Conservation (phyloP, 2,797 vertebrate species). For the Etheostoma perlongum region DNA sequence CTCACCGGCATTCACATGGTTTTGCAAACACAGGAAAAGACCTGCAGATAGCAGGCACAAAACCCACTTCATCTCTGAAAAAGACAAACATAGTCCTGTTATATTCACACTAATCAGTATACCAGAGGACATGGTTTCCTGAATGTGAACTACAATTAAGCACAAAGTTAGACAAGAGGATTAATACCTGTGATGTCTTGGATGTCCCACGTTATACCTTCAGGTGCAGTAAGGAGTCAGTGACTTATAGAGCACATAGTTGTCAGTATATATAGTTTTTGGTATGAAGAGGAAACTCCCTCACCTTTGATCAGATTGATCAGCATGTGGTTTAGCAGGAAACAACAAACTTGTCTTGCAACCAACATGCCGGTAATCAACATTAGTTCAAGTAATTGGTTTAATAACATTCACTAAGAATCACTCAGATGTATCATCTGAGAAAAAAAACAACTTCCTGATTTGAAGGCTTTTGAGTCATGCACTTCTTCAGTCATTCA, state of each 20-base stretch:
- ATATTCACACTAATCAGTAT: neutral
- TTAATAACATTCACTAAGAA: too few relatives aligned
- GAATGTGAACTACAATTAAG: neutral
- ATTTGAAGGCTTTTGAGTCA: too few relatives aligned
- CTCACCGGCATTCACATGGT: constrained; percentile 42
- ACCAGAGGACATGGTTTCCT: neutral
- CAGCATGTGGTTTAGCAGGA: constrained; percentile 3
- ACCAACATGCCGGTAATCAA: too few relatives aligned
- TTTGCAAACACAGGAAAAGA: constrained; percentile 40
- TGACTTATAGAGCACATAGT: neutral
- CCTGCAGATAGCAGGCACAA: constrained; percentile 33
- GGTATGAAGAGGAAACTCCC: too few relatives aligned
- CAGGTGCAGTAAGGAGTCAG: neutral
- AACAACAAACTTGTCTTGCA: neutral
- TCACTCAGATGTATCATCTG: too few relatives aligned
- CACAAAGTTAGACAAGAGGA: neutral
- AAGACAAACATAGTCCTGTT: neutral
- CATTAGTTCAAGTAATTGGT: too few relatives aligned
- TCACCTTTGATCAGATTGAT: too few relatives aligned
- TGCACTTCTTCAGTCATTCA: too few relatives aligned
- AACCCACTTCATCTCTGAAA: constrained; percentile 54
- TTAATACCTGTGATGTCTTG: constrained; percentile 2
- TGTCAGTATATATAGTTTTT: too few relatives aligned
- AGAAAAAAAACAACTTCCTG: too few relatives aligned
- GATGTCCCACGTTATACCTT: neutral